A percentile compares a stretch with the other conserved stretches of the same genome.
Evolutionary conservation across 2,888 invertebrate species (phyloP).

Genomic region (Thymelicus lineola): DNA sequence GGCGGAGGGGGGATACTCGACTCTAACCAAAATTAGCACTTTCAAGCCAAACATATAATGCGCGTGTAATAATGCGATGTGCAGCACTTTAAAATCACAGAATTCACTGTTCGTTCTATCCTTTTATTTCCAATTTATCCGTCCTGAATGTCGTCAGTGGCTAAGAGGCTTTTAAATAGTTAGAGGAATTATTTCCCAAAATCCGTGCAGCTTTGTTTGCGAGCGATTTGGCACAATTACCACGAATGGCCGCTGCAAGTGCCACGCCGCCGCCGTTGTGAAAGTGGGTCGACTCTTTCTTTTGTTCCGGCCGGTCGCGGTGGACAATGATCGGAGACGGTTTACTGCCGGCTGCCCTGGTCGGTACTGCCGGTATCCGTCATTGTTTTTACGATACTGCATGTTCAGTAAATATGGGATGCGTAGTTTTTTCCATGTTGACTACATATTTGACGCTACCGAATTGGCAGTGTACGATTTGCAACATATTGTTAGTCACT

Average conservation of each 20-base stretch:
- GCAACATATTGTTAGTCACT: too few relatives aligned
- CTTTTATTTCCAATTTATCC: neutral
- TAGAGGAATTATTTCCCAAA: slow-evolving; percentile 17
- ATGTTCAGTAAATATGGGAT: too few relatives aligned
- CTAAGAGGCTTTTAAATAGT: slow-evolving; percentile 14
- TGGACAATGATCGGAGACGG: neutral
- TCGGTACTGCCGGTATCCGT: too few relatives aligned
- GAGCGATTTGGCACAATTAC: slow-evolving; percentile 29
- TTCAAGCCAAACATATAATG: too few relatives aligned
- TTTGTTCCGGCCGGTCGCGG: neutral
- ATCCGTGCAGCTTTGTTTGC: slow-evolving; percentile 31
- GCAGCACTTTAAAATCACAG: too few relatives aligned
- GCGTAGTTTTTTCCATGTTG: too few relatives aligned
- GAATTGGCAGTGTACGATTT: too few relatives aligned
- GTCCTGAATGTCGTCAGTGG: neutral
- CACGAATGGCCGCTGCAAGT: slow-evolving; percentile 1
- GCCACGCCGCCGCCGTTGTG: neutral
- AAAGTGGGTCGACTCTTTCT: neutral
- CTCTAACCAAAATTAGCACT: too few relatives aligned
- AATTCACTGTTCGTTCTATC: neutral
- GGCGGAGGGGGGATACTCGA: too few relatives aligned
- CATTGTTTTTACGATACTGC: too few relatives aligned
- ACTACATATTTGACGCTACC: too few relatives aligned
- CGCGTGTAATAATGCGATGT: too few relatives aligned
- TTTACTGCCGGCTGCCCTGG: neutral